Evolutionary conservation across 1,140 invertebrate genomes (phyloP).

Genomic region (Acromyrmex charruanus): DNA sequence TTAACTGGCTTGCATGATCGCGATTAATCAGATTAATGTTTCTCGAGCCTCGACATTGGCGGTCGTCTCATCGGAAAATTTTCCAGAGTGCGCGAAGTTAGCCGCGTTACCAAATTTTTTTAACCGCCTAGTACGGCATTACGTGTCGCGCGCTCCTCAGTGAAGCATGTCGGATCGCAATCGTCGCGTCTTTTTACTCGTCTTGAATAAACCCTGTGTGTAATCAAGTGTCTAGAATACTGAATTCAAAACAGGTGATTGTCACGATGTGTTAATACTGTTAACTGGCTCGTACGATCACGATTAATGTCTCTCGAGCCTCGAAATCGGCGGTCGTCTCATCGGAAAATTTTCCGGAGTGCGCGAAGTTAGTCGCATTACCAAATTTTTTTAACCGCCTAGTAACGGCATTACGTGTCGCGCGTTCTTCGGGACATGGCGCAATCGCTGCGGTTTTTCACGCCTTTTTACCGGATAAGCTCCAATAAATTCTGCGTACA

Average conservation of each 20-base stretch:
- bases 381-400: neutral
- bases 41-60: too few relatives aligned
- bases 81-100: too few relatives aligned
- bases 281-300: neutral
- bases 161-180: neutral
- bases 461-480: neutral
- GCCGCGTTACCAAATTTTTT: too few relatives aligned
- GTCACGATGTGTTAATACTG: neutral
- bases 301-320: neutral
- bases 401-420: neutral
- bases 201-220: neutral
- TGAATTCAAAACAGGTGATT: neutral
- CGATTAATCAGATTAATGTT: too few relatives aligned
- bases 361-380: neutral
- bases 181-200: neutral
- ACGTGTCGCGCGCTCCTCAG: neutral
- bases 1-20: too few relatives aligned
- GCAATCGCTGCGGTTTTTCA: neutral
- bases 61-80: too few relatives aligned
- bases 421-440: neutral
- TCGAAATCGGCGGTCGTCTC: neutral
- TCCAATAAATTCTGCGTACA: neutral
- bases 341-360: neutral
- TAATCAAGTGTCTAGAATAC: neutral
- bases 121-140: neutral